Evolutionary conservation across 2,113 vertebrate genomes (phyloP), one percentile per base, ranked within the genome.

Genomic region (Poicephalus meyeri): DNA sequence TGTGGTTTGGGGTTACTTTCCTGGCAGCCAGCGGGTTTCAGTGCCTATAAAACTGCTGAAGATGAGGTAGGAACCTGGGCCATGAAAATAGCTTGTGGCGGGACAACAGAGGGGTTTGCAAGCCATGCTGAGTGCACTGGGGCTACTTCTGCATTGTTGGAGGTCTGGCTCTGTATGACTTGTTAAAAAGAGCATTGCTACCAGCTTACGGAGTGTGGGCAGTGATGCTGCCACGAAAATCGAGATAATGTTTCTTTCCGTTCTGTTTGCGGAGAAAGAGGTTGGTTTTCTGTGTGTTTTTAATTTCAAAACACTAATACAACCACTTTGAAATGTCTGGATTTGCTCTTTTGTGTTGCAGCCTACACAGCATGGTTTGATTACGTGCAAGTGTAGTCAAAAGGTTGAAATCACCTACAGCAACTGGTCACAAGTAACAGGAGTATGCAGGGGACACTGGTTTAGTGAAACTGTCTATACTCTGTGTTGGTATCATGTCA

Each of bases 41-140:
- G 86, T 10, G 66, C 13, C 85, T 74, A 1, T 63, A 33, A 71
- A 96, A 55, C 35, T 60, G 39, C 29, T 70, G 60, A 60, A 58
- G 49, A 35, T 83, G 25, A 37, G 47, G 84, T 78, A 39, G 44
- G 47, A 92, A 12, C 11, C 35, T 50, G 61, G 26, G 18, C 55
- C 14, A 9, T 66, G 65, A 71, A 60, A n/a, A 39, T 4, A 21
- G 61, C 66, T 46, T 0, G 1, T 21, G 35, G 29, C 16, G 26
- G 49, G 41, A 33, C 53, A 46, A 1, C 2, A 35, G 47, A 25
- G 39, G 42, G 37, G 24, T 42, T 18, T 60, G 58, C 39, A 68
- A 66, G 47, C 24, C 0, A 0, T 17, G 9, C 20, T 9, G 17
- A 55, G 49, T 14, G 53, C 9, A 0, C 31, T 28, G 3, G 64